Conservation (phyloP, 1,140 invertebrate genomes). For the Theocolax elegans region DNA sequence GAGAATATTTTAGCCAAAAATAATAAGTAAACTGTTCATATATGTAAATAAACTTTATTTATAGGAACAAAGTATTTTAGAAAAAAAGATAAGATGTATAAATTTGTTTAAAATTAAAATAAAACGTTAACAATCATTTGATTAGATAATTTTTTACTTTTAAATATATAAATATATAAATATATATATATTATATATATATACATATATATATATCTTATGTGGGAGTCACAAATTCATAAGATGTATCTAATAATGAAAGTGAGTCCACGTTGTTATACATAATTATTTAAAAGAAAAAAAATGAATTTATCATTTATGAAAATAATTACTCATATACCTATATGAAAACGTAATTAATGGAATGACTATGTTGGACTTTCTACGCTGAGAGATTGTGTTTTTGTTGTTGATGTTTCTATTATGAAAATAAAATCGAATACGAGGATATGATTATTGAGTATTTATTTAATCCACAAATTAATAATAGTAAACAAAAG, state of each 20-base stretch:
- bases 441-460: not conserved
- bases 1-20: constrained; percentile 8
- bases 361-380: constrained; percentile 12
- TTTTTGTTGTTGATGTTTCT: constrained; percentile 32
- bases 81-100: not conserved
- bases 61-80: constrained; percentile 23
- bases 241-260: too few relatives aligned
- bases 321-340: too few relatives aligned
- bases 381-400: constrained; percentile 28
- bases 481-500: not conserved
- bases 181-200: too few relatives aligned
- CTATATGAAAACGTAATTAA: not conserved
- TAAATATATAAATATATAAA: too few relatives aligned
- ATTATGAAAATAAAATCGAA: constrained; percentile 30
- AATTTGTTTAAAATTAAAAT: not conserved
- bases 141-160: too few relatives aligned
- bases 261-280: too few relatives aligned
- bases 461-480: not conserved
- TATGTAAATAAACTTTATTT: constrained; percentile 37
- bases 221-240: too few relatives aligned
- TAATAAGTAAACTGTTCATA: constrained; percentile 33
- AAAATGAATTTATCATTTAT: not conserved
- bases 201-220: too few relatives aligned
- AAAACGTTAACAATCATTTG: too few relatives aligned
- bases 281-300: too few relatives aligned